These are phyloP conservation scores for Limnephilus lunatus DNA, from an alignment of 2,888 invertebrate species.

Conservation along the genomic window DNA sequence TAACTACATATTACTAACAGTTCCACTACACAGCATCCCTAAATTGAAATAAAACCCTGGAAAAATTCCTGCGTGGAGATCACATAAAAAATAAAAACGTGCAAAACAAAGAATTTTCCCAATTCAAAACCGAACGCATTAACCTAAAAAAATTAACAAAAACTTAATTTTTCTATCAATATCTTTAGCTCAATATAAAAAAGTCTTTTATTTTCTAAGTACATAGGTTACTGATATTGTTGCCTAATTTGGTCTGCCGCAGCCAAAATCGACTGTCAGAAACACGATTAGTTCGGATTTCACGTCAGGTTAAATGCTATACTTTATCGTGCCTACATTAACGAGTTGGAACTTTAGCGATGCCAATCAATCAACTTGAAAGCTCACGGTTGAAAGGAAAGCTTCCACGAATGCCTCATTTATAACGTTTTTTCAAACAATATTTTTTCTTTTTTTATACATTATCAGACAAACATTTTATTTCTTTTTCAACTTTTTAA, in stretches of 20 bases:
- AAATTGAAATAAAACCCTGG: no score
- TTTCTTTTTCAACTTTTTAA: neutral
- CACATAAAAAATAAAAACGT: no score
- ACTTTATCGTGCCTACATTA: constrained; percentile 48
- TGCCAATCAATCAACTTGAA: constrained; percentile 27
- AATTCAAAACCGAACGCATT: no score
- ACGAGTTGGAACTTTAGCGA: constrained; percentile 42
- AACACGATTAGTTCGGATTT: constrained; percentile 30
- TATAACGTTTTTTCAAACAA: constrained; percentile 4
- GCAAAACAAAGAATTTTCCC: no score
- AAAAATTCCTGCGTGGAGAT: no score
- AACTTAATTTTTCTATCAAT: no score
- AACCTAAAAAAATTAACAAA: no score
- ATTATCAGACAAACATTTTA: neutral
- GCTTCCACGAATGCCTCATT: constrained; percentile 30
- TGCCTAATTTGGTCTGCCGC: neutral
- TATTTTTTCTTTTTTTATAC: neutral
- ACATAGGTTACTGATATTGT: neutral
- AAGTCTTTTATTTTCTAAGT: neutral
- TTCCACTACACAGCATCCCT: no score
- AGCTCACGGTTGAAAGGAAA: neutral
- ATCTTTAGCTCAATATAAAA: neutral
- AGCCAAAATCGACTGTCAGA: constrained; percentile 15
- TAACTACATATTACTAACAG: no score
- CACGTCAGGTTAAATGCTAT: constrained; percentile 32